A percentile compares a stretch with the other conserved stretches of the same genome.
phyloP scores from a whole-genome alignment of 2,797 vertebrate species.

The Halcyon smyrnensis region DNA sequence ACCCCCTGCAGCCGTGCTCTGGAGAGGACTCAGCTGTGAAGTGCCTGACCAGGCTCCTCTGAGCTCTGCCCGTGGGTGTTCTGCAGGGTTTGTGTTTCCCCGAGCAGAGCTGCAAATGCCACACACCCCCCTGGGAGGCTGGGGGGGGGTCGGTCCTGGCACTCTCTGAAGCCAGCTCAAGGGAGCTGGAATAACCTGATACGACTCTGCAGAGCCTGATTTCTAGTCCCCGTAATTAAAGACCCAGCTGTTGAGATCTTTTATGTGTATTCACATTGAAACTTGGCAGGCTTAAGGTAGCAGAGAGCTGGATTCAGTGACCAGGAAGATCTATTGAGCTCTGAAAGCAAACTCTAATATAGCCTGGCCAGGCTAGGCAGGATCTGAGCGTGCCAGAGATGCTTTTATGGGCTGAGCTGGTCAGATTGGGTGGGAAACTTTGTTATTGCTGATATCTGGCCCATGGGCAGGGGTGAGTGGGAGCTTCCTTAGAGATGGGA shows the following conservation, averaged over 20 bases:
- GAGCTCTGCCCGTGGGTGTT: neutral
- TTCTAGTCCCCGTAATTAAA: slow-evolving; percentile 41
- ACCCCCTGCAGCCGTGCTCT: neutral
- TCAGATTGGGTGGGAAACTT: neutral
- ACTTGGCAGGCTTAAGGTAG: neutral
- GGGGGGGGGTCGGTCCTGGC: neutral
- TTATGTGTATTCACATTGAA: neutral
- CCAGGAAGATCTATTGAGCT: neutral
- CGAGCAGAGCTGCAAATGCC: neutral
- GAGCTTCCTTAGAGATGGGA: neutral
- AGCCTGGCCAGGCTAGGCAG: neutral
- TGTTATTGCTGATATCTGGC: neutral
- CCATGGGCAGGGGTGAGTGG: neutral
- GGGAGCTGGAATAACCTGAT: slow-evolving; percentile 38
- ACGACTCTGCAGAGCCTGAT: neutral
- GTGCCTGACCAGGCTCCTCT: neutral
- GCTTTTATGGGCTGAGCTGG: neutral
- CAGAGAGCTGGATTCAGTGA: neutral
- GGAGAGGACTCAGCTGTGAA: neutral
- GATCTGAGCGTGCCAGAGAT: neutral
- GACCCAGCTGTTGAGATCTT: slow-evolving; percentile 30
- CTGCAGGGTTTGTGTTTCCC: neutral
- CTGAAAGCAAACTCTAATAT: neutral
- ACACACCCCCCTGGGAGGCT: neutral
- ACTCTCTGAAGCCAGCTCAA: neutral